Percentiles rank a stretch among this genome's conserved stretches.
These are phyloP conservation scores for Mus pahari DNA, from an alignment of 2,113 vertebrate genomes.

Conservation along the genomic window DNA sequence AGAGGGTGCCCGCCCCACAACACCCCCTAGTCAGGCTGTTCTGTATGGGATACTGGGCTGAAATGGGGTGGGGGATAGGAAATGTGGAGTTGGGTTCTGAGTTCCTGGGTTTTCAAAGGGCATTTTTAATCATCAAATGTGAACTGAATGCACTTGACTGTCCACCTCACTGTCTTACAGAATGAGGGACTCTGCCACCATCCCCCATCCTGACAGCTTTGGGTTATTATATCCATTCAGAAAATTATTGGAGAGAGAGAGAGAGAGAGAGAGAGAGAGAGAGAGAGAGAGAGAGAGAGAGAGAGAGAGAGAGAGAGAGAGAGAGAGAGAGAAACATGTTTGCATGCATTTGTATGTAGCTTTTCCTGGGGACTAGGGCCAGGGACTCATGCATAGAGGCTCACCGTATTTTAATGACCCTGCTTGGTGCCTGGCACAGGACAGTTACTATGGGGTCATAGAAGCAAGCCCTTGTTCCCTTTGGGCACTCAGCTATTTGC, in stretches of 20 bases:
- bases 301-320: no score
- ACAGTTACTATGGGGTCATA: neutral
- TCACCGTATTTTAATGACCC: neutral
- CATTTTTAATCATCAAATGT: neutral
- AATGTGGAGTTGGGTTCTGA: neutral
- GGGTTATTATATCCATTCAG: neutral
- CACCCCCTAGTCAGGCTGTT: neutral
- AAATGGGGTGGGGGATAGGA: accelerated
- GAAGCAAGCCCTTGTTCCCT: neutral
- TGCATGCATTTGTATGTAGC: neutral
- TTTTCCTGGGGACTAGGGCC: neutral
- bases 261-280: no score
- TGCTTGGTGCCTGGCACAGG: neutral
- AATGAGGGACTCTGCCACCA: neutral
- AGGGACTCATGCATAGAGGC: neutral
- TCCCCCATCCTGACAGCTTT: neutral
- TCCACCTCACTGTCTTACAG: neutral
- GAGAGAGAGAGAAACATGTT: neutral
- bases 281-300: no score
- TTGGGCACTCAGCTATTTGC: neutral
- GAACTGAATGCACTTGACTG: neutral
- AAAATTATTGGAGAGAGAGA: neutral
- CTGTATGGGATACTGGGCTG: neutral
- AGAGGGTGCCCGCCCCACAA: neutral
- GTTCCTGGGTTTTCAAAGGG: neutral